Base-by-base conservation (phyloP, 2,888 invertebrate species). In the Cerastoderma edule region DNA sequence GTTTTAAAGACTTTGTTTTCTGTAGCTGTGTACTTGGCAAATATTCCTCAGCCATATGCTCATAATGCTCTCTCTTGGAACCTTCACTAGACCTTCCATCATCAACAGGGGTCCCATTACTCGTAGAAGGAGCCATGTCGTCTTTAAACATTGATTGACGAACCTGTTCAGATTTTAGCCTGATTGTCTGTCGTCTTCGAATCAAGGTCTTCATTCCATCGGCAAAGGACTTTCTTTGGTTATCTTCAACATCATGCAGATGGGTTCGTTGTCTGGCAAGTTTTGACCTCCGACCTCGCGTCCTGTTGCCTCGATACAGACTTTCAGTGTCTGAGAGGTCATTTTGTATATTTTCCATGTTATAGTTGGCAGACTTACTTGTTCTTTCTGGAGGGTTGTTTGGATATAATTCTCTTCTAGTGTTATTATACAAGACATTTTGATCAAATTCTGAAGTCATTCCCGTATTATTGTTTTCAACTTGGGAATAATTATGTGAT, bases 21-120 rank as follows among this genome's bases (percentile, higher is more conserved):
- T 53, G 68, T 44, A 71, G 48, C 64, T 74, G 67, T 63, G 76
- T 78, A 66, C 82, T 82, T 30, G 82, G 82, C 8, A 82, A 64
- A 54, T 71, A 65, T 24, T 78, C 75, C 8, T 68, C 67, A 22
- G 63, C 60, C 16, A 39, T 33, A 13, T 13, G 24, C 13, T 60
- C n/a, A 60, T 39, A n/a, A n/a, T n/a, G n/a, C n/a, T n/a, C n/a
- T n/a, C n/a, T n/a, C n/a, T n/a, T n/a, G n/a, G n/a, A n/a, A n/a
- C n/a, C n/a, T n/a, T n/a, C n/a, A n/a, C n/a, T n/a, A n/a, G n/a
- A n/a, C n/a, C n/a, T n/a, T n/a, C n/a, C n/a, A n/a, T n/a, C n/a
- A n/a, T n/a, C n/a, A n/a, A n/a, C n/a, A n/a, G n/a, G n/a, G n/a
- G n/a, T n/a, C n/a, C n/a, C n/a, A n/a, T n/a, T n/a, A n/a, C n/a